These are phyloP conservation scores for Morinoia aosen DNA, from an alignment of 2,888 invertebrate genomes.

Conservation along the genomic window DNA sequence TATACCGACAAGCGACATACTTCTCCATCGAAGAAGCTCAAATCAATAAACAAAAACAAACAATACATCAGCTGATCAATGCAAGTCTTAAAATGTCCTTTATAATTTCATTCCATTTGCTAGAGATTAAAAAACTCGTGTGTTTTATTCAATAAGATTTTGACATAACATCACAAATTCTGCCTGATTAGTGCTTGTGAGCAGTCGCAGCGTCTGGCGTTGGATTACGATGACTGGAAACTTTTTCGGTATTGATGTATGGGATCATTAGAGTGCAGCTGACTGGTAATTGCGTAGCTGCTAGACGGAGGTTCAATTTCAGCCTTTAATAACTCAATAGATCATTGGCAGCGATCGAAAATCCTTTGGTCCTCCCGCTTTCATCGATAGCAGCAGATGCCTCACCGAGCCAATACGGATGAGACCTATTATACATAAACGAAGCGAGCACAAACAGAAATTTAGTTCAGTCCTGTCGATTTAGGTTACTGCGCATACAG, in stretches of 20 bases:
- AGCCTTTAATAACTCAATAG: constrained; percentile 28
- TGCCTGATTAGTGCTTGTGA: background rate
- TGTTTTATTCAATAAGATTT: background rate
- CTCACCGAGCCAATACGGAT: background rate
- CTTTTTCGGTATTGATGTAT: background rate
- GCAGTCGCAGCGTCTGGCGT: background rate
- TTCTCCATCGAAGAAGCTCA: no score
- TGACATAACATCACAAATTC: background rate
- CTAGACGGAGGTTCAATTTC: constrained; percentile 22
- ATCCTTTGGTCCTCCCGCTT: background rate
- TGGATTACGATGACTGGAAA: background rate
- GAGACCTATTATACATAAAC: background rate
- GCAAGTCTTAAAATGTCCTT: no score
- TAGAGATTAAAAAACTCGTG: no score
- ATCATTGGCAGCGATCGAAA: constrained; percentile 7
- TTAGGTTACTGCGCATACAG: background rate
- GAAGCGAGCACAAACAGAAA: background rate
- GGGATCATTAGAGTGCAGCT: background rate
- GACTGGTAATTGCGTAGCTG: background rate
- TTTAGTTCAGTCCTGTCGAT: background rate
- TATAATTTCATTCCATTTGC: no score
- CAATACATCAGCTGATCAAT: no score
- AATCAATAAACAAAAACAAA: no score
- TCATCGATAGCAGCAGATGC: background rate
- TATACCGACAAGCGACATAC: no score